Conservation (phyloP, 2,113 vertebrate species). For the Columba janthina region DNA sequence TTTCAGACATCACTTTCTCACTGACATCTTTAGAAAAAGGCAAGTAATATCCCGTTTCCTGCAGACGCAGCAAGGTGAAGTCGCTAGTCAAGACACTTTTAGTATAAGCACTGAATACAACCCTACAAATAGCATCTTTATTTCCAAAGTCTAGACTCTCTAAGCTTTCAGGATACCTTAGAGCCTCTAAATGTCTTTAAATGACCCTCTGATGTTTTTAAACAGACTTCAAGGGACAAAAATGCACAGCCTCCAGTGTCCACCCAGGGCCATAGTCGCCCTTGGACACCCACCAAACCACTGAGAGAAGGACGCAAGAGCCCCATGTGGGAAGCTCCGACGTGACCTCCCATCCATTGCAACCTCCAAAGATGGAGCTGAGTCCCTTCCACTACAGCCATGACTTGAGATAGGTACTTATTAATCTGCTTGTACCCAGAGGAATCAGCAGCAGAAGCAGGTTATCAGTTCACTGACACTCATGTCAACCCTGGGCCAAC, state of each 20-base stretch:
- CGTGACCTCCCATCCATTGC: fast-evolving
- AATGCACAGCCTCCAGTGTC: fast-evolving
- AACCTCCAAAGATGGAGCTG: not conserved
- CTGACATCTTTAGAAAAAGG: not conserved
- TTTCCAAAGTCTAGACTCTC: not conserved
- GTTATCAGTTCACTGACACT: not conserved
- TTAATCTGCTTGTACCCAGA: not conserved
- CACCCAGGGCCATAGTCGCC: not conserved
- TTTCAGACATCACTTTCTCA: not conserved
- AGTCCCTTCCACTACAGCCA: not conserved
- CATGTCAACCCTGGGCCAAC: not conserved
- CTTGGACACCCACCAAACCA: not conserved
- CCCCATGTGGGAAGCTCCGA: not conserved
- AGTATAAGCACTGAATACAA: not conserved
- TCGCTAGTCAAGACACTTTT: not conserved
- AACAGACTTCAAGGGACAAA: not conserved
- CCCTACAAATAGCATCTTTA: not conserved
- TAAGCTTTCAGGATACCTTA: not conserved
- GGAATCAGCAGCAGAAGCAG: not conserved
- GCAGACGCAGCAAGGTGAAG: not conserved
- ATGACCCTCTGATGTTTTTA: not conserved
- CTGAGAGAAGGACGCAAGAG: not conserved
- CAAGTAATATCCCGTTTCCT: not conserved
- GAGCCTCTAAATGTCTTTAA: not conserved
- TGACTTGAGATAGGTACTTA: not conserved